Evolutionary conservation across 1,140 invertebrate genomes (phyloP), one percentile per base, ranked within the genome.

Genomic region (Pygmarrhopalites habei): DNA sequence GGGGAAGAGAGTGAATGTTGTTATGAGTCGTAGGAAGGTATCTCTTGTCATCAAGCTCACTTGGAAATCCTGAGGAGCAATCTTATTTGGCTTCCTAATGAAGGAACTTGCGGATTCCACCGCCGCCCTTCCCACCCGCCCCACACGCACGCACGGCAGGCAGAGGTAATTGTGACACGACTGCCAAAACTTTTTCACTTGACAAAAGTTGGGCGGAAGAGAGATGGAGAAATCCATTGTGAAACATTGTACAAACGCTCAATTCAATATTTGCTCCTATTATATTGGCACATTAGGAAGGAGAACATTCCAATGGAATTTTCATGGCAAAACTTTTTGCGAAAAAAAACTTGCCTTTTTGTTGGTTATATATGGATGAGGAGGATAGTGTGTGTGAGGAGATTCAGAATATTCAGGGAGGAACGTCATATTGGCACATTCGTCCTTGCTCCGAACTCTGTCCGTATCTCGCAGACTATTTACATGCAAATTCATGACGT

Each of bases 211-310:
- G 12, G 19, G 46, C n/a, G 39, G 19, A 49, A 49, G 12, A 15
- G 19, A 23, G 19, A 49, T 23, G n/a, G n/a, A n/a, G 19, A 49
- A 49, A 49, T 19, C 46, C 46, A 49, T 49, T 49, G 46, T 49
- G 23, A 49, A 49, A 49, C 7, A 49, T 49, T 49, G 46, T 49
- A 21, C 14, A 49, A 49, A 49, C 14, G 46, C 7, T 19, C 12
- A 19, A 49, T 49, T 49, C 46, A 49, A 49, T 49, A 49, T 49
- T 49, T 49, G 46, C 46, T 23, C 23, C 46, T 49, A 49, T 49
- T 49, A 49, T 49, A 21, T 19, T 21, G 7, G 7, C 7, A 49
- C 46, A 41, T n/a, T n/a, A n/a, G n/a, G n/a, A n/a, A n/a, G n/a
- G n/a, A n/a, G n/a, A n/a, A n/a, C n/a, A n/a, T n/a, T n/a, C n/a